Evolutionary conservation across 2,113 vertebrate genomes (phyloP), one percentile per base, ranked within the genome.

Genomic region (Notothenia coriiceps): DNA sequence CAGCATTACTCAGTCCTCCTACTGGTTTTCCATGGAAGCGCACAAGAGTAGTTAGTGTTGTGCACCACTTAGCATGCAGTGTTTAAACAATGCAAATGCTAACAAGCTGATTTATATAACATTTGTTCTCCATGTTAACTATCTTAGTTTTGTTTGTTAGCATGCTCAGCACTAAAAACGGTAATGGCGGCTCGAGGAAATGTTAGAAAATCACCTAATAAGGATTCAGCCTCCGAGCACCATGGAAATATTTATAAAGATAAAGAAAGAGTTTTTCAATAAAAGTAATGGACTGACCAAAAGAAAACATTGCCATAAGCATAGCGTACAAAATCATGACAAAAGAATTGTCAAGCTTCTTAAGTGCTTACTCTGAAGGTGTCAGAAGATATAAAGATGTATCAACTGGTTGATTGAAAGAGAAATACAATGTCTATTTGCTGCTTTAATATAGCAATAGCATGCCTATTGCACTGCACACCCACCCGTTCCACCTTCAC

Each of bases 21-120:
- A 73, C 84, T 89, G 68, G 71, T 90, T 91, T 85, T 88, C 84
- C 90, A 88, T 84, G 72, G 84, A 77, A 86, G 68, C 80, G 66
- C 51, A 69, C 60, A 85, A 79, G 80, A 86, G 52, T 77, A 43
- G 75, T 64, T 67, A 35, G 50, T 82, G 43, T 67, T 82, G 82
- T 77, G 61, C 71, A 67, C 44, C 22, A 12, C 54, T 52, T 55
- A 76, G 57, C 67, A 65, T 18, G 55, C 13, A n/a, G 50, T 46
- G 55, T 70, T 78, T 25, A 44, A 72, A 72, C 63, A 73, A 70
- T 44, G n/a, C 13, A 40, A 25, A 3, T 55, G n/a, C 33, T 69
- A 15, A 55, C 29, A 68, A 40, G 65, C 10, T 54, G 50, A 40
- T 43, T 25, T 20, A 33, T 14, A 71, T 7, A 1, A 14, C 6